phyloP scores from a whole-genome alignment of 2,113 vertebrate genomes.

The Siniperca knerii region DNA sequence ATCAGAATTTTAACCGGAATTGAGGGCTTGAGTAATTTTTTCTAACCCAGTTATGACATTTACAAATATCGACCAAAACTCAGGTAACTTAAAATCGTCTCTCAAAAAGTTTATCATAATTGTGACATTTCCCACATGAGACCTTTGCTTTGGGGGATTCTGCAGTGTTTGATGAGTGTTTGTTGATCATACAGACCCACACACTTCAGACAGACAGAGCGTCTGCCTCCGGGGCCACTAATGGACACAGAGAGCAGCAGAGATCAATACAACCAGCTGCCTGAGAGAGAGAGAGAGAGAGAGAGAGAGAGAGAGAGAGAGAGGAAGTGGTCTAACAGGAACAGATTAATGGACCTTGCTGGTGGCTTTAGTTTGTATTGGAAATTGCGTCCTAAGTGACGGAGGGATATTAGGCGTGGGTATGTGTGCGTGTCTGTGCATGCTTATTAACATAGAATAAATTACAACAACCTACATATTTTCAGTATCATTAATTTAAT shows the following conservation, averaged over 20 bases:
- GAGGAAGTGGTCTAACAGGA: constrained; percentile 50
- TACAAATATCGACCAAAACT: constrained; percentile 16
- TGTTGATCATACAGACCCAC: constrained; percentile 64
- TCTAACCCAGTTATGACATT: constrained; percentile 30
- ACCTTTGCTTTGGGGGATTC: constrained; percentile 31
- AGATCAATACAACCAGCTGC: constrained; percentile 78
- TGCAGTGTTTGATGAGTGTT: constrained; percentile 63
- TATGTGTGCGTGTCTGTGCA: neutral
- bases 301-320: constrained; percentile 41
- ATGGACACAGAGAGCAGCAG: constrained; percentile 81
- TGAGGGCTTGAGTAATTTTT: neutral
- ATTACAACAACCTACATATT: neutral
- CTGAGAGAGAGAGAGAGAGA: constrained; percentile 33
- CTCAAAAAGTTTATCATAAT: neutral
- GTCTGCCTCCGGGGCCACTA: constrained; percentile 85
- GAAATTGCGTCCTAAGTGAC: constrained; percentile 14
- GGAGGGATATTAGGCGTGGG: neutral
- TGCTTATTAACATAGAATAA: neutral
- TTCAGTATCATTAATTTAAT: neutral
- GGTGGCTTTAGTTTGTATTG: constrained; percentile 58
- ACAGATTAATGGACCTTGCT: constrained; percentile 61
- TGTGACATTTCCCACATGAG: constrained; percentile 50
- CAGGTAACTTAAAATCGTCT: constrained; percentile 3
- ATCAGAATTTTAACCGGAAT: neutral
- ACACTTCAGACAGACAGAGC: constrained; percentile 76